Evolutionary conservation across 2,113 vertebrate species (phyloP), one percentile per base, ranked within the genome.

Genomic region (Laticauda laticaudata): DNA sequence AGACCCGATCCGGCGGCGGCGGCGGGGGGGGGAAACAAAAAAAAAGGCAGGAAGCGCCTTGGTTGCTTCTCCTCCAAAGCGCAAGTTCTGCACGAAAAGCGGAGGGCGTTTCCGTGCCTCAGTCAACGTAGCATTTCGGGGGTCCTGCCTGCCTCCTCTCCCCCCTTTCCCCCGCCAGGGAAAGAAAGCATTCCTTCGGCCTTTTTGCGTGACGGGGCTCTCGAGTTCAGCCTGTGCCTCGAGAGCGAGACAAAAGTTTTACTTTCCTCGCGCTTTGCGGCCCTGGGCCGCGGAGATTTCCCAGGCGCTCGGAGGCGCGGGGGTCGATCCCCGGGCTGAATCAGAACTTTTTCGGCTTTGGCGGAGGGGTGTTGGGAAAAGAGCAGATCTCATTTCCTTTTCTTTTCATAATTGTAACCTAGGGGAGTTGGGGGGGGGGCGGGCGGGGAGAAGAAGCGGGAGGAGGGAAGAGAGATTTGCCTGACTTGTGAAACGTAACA

Each of bases 181-280:
- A 2, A 59, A 53, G 48, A 4, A 59, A 59, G 29, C 85, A 24
- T 34, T 39, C 64, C 69, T 12, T 12, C 34, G 54, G 75, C 48
- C n/a, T 87, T 75, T 86, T 48, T 2, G 15, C 3, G 26, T 21
- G 18, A 10, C 23, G 34, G 5, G 51, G 59, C 69, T 7, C 0
- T 2, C 85, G 57, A 91, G 90, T 93, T 5, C 87, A 91, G 0
- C 48, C 21, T 45, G 57, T 34, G 39, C 90, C 90, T 91, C 48
- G 2, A 26, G 51, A 90, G 55, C 43, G 43, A 93, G 90, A 95
- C 93, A 94, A 94, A 97, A 96, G 94, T 95, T 64, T 34, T 12
- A 26, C 34, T 59, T 93, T 43, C 69, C 55, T 61, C 18, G 64
- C 59, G 64, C 92, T 91, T 56, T 88, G 92, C 91, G 51, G 90